Evolutionary conservation across 2,888 invertebrate species (phyloP).

Genomic region (Limenitis camilla): DNA sequence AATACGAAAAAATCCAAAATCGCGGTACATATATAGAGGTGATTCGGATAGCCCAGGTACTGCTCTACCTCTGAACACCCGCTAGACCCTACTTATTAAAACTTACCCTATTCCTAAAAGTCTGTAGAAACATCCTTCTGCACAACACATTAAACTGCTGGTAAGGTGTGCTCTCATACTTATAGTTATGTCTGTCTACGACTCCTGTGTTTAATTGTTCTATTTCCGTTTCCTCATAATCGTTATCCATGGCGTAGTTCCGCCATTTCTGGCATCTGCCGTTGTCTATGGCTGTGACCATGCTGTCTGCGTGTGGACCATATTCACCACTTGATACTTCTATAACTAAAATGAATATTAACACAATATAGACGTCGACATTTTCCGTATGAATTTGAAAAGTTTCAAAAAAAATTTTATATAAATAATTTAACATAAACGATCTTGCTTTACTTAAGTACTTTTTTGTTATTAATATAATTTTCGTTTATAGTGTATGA

Average conservation of each 20-base stretch:
- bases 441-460: too few relatives aligned
- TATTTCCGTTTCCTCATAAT: conserved; percentile 46
- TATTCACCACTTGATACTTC: conserved; percentile 89
- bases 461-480: too few relatives aligned
- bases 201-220: conserved; percentile 61
- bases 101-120: conserved; percentile 80
- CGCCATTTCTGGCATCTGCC: conserved; percentile 76
- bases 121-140: conserved; percentile 82
- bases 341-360: conserved; percentile 75
- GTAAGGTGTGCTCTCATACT: conserved; percentile 74
- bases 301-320: conserved; percentile 79
- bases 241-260: conserved; percentile 39
- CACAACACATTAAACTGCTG: conserved; percentile 81
- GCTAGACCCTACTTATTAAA: neutral
- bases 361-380: too few relatives aligned
- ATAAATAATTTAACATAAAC: too few relatives aligned
- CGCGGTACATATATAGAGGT: too few relatives aligned
- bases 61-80: too few relatives aligned
- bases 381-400: too few relatives aligned
- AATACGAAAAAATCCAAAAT: too few relatives aligned
- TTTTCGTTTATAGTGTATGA: too few relatives aligned
- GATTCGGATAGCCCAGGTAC: too few relatives aligned
- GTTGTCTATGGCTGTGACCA: conserved; percentile 81
- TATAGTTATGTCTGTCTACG: conserved; percentile 65
- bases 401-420: too few relatives aligned